Evolutionary conservation across 2,113 vertebrate genomes (phyloP).

Genomic region (Zeus faber): DNA sequence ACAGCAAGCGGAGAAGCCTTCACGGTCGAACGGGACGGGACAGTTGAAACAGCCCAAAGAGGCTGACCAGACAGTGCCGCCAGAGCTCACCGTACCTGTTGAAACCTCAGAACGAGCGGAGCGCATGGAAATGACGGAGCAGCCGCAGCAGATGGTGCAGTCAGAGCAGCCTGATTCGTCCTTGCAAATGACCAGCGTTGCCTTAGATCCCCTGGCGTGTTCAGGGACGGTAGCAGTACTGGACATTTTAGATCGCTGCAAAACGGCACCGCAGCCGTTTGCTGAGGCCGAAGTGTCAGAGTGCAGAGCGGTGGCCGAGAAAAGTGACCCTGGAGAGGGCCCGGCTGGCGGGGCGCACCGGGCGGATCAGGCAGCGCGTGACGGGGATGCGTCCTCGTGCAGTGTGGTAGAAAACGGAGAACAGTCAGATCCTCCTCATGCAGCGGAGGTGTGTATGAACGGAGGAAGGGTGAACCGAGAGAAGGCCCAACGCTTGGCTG

Average conservation of each 20-base stretch:
- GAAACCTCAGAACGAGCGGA: no score
- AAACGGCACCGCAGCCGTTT: neutral
- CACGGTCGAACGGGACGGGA: no score
- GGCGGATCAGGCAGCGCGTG: slow-evolving; percentile 14
- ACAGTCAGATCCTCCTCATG: neutral
- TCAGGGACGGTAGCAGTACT: no score
- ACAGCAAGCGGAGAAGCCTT: no score
- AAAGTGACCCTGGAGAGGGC: slow-evolving; percentile 11
- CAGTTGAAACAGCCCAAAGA: no score
- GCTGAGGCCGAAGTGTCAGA: slow-evolving; percentile 1
- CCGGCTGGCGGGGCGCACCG: slow-evolving; percentile 7
- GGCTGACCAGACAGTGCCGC: neutral
- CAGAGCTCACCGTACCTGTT: no score
- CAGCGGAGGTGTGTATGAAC: slow-evolving; percentile 33
- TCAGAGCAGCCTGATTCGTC: slow-evolving; percentile 18
- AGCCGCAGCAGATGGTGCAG: slow-evolving; percentile 23
- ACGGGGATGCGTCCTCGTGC: neutral
- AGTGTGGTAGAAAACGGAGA: slow-evolving; percentile 32
- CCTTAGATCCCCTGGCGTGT: no score
- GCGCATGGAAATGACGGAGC: no score
- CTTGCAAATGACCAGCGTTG: neutral
- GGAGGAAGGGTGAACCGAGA: slow-evolving; percentile 52
- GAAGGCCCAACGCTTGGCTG: slow-evolving; percentile 62
- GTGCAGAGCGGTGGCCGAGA: slow-evolving; percentile 7
- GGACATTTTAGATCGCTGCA: no score